Base-by-base conservation (phyloP, 2,888 invertebrate species). In the Malacosoma neustria region DNA sequence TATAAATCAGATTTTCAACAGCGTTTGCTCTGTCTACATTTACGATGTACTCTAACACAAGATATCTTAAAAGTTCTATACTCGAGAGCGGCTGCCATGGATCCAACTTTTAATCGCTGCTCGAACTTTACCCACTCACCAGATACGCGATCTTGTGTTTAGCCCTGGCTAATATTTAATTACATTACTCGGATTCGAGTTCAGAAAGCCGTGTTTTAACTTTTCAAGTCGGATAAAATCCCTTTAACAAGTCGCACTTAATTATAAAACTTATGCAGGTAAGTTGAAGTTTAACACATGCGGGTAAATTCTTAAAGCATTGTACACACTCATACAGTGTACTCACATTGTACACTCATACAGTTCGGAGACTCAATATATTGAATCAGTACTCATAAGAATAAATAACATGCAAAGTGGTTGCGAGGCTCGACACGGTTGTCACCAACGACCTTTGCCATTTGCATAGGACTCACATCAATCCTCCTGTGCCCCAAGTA, bases 81-180 rank as follows among this genome's bases (percentile, higher is more conserved):
- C 22, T 22, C 9, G 22, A 9, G 9, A 22, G 22, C 22, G 22
- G 9, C 13, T 29, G 11, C 34, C 29, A 12, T 13, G 3, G 29
- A 49, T 38, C 40, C 46, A 63, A 66, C 59, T 66, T 67, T 69
- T 59, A 63, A 64, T 60, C 54, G 55, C 46, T 43, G 49, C 38
- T 14, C 38, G 49, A 58, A 57, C 56, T 58, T 50, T 34, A 13
- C 41, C 45, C 46, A 44, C 44, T 46, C 42, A 37, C 41, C 41
- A 47, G 51, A 52, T 54, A 50, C 48, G 48, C 48, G 42, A 51
- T 49, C 45, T 41, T 36, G 22, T 39, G 41, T 46, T 57, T 48
- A 48, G 43, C 35, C 39, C 32, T 1, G 13, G 4, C 31, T 49
- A 29, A 22, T 22, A 22, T 22, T 22, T 22, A 22, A 22, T 22